phyloP scores from a whole-genome alignment of 2,113 vertebrate genomes.

The Brachirus orientalis region DNA sequence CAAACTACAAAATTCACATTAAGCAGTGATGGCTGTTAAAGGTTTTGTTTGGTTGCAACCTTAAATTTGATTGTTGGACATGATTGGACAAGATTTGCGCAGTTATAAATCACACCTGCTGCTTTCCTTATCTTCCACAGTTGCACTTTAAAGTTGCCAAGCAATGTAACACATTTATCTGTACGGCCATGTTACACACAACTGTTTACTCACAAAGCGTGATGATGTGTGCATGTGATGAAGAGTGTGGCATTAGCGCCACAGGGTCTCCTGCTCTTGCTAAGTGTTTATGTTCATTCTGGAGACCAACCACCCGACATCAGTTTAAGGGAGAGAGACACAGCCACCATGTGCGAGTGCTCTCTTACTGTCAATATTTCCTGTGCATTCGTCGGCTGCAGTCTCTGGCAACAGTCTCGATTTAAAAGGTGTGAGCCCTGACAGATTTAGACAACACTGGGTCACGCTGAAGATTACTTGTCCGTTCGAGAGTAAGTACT shows the following conservation, averaged over 20 bases:
- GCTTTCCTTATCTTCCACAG: no score
- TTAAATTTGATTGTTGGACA: no score
- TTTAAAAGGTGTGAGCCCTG: slow-evolving; percentile 43
- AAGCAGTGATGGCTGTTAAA: no score
- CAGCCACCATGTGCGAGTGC: slow-evolving; percentile 64
- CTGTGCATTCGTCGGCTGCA: slow-evolving; percentile 67
- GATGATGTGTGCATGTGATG: slow-evolving; percentile 64
- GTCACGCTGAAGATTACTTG: slow-evolving; percentile 26
- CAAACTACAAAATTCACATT: no score
- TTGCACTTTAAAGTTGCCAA: no score
- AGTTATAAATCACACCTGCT: no score
- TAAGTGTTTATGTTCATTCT: slow-evolving; percentile 73
- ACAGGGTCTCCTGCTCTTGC: slow-evolving; percentile 54
- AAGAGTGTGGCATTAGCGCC: slow-evolving; percentile 52
- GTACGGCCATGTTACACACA: neutral
- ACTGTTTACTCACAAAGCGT: slow-evolving; percentile 39
- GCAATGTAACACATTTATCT: no score
- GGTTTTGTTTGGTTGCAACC: no score
- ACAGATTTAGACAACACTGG: slow-evolving; percentile 33
- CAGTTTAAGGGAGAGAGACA: slow-evolving; percentile 69
- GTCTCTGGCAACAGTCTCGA: slow-evolving; percentile 57
- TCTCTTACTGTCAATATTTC: slow-evolving; percentile 82
- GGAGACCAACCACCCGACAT: slow-evolving; percentile 73
- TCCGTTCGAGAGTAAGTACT: slow-evolving; percentile 6
- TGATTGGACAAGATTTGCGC: no score